Evolutionary conservation across 2,797 vertebrate genomes (phyloP), one percentile per base, ranked within the genome.

Genomic region (Nannoperca australis): DNA sequence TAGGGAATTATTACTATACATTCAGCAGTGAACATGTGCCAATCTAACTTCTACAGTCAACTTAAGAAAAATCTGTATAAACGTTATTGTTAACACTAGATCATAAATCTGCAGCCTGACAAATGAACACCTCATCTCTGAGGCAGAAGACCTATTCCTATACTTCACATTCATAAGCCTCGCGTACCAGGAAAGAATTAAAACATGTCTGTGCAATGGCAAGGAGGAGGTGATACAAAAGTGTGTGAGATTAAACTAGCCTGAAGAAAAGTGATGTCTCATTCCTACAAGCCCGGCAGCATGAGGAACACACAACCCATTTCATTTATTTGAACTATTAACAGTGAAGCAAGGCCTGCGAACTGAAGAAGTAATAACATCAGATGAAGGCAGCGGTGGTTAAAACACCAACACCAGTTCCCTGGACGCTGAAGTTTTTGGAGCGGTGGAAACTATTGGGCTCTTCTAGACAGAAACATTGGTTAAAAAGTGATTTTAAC

Each of bases 1-100:
- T 24, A 36, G 38, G 50, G 50, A 83, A 68, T 40, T 50, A 73
- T 81, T 64, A 78, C 75, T 84, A 53, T 84, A 87, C 81, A 89
- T 90, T 93, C 86, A 87, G 77, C 70, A 74, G 75, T 88, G 55
- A 81, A 84, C 74, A 64, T 59, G 60, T 66, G 60, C 76, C 59
- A 3, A 54, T 44, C 62, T 76, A 76, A 51, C 72, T 13, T 44
- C 62, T 60, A 20, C 20, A 22, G 61, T 65, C 22, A 32, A 15
- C 61, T 65, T 47, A 67, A 38, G 69, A 58, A 67, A 38, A 71
- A 58, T 47, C 22, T 22, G 32, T 47, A 49, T 18, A 59, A 70
- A 78, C 18, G 54, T 50, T 67, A 60, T 20, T 49, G 8, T 14
- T 30, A 73, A 50, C 24, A 72, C 20, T 14, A 73, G 20, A 73